phyloP scores from a whole-genome alignment of 2,797 vertebrate genomes.

The Tauraco hartlaubi region DNA sequence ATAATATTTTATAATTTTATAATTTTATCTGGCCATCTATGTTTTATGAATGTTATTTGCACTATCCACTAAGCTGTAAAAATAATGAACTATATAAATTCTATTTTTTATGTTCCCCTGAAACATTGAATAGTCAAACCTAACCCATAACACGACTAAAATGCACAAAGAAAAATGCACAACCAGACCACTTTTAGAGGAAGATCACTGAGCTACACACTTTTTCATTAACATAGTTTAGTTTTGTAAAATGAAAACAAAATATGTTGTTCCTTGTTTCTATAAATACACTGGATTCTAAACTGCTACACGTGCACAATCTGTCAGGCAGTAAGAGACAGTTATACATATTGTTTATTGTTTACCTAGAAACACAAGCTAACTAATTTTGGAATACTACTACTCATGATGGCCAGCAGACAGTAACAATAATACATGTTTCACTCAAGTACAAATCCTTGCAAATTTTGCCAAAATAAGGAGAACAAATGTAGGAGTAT shows the following conservation, averaged over 20 bases:
- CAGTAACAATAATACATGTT: not conserved
- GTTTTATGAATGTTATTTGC: slow-evolving; percentile 24
- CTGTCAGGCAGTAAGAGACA: not conserved
- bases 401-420: not conserved
- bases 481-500: not conserved
- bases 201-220: not conserved
- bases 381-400: not conserved
- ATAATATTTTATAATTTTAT: slow-evolving; percentile 39
- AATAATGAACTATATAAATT: slow-evolving; percentile 36
- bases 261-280: not conserved
- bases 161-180: not conserved
- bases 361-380: not conserved
- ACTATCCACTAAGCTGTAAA: slow-evolving; percentile 31
- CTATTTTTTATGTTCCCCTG: not conserved
- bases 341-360: not conserved
- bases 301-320: not conserved
- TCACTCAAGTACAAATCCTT: not conserved
- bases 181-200: not conserved
- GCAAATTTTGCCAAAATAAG: not conserved
- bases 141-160: not conserved
- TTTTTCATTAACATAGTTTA: not conserved
- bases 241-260: not conserved
- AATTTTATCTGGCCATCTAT: slow-evolving; percentile 12
- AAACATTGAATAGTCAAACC: not conserved
- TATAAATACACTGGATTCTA: not conserved